Evolutionary conservation across 2,113 vertebrate species (phyloP).

Genomic region (Anolis carolinensis): DNA sequence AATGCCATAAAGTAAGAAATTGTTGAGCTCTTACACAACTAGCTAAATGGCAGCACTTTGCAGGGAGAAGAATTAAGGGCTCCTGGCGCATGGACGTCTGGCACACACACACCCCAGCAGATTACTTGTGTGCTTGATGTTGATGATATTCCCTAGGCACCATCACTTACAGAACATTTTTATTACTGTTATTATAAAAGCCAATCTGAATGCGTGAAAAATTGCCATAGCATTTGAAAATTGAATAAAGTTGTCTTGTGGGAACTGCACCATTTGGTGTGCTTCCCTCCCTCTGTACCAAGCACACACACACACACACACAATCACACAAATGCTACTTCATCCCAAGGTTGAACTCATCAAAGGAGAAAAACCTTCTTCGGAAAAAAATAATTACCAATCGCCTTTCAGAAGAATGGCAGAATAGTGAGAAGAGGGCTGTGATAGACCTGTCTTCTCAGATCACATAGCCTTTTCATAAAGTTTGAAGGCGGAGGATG

Average conservation of each 20-base stretch:
- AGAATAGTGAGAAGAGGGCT: constrained; percentile 25
- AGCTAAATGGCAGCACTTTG: constrained; percentile 40
- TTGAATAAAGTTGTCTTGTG: constrained; percentile 57
- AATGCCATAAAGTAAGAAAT: not conserved
- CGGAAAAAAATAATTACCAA: constrained; percentile 48
- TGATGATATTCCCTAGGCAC: constrained; percentile 59
- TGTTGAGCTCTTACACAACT: constrained; percentile 36
- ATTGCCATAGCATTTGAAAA: constrained; percentile 71
- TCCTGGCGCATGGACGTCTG: constrained; percentile 32
- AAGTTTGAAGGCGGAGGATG: constrained; percentile 24
- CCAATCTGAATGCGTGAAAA: constrained; percentile 61
- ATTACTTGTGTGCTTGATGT: constrained; percentile 48
- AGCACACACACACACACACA: too few relatives aligned
- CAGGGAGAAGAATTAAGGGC: not conserved
- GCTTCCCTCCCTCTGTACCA: not conserved
- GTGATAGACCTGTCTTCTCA: constrained; percentile 26
- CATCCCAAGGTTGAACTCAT: constrained; percentile 54
- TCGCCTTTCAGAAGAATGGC: constrained; percentile 39
- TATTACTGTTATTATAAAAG: constrained; percentile 64
- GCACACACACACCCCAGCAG: not conserved
- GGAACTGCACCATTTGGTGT: constrained; percentile 40
- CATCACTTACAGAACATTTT: constrained; percentile 65
- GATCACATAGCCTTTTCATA: constrained; percentile 22
- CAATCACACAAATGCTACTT: too few relatives aligned
- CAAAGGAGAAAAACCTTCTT: constrained; percentile 39